Evolutionary conservation across 2,888 invertebrate genomes (phyloP), one percentile per base, ranked within the genome.

Genomic region (Brachyopa scutellaris): DNA sequence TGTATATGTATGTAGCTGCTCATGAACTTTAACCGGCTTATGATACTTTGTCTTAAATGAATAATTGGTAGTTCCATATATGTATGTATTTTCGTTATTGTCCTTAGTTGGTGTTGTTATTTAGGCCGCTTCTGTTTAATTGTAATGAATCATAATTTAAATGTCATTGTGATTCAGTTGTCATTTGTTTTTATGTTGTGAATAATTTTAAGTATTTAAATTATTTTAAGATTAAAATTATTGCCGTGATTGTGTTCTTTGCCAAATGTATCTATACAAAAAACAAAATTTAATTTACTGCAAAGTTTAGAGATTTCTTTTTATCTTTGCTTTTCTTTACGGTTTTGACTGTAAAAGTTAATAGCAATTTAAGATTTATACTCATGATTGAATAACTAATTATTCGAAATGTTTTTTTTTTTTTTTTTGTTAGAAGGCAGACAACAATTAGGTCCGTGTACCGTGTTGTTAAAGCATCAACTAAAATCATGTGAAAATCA

Each of bases 211-310:
- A n/a, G n/a, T n/a, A n/a, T n/a, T n/a, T n/a, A n/a, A n/a, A n/a
- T n/a, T n/a, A n/a, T n/a, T n/a, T n/a, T n/a, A n/a, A 11, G 21
- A 9, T 47, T 11, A 26, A 47, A 47, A 47, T 23, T 11, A 45
- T 45, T 45, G n/a, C 45, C 23, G 11, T 2, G 23, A 47, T 21
- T 42, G 19, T 17, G 5, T 42, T 2, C 42, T n/a, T 6, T 47
- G 47, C 47, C 47, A 47, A 47, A 47, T 26, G 47, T 23, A 47
- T 47, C 6, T 5, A n/a, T n/a, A n/a, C n/a, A n/a, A n/a, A 42
- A 42, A 42, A 42, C 7, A 11, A 19, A 0, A 17, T 8, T 40
- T 40, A 40, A 40, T 40, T 40, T 40, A 8, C 1, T 5, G 11
- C 21, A 23, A 6, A 45, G 11, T 26, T 47, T 0, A 47, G 13